These are phyloP conservation scores for Brachionus rubens DNA, from an alignment of 1,140 invertebrate species.

Conservation along the genomic window DNA sequence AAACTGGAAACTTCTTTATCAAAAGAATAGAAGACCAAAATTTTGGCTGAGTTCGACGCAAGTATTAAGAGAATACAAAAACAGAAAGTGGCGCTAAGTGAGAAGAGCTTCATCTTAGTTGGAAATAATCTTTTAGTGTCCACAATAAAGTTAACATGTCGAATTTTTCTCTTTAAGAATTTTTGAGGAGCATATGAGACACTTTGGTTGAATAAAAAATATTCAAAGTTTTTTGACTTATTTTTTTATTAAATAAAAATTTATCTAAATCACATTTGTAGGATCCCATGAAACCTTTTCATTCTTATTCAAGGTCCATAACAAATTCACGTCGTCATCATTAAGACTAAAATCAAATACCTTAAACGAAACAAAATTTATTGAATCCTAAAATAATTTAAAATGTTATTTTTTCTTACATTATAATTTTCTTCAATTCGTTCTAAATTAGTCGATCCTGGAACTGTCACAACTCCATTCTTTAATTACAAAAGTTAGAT, in stretches of 20 bases:
- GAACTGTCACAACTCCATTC: conserved; percentile 57
- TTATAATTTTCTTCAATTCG: conserved; percentile 54
- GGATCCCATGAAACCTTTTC: conserved; percentile 44
- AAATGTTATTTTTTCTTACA: conserved; percentile 50
- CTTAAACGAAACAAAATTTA: not conserved
- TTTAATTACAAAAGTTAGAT: conserved; percentile 48
- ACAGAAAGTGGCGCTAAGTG: too few species aligned
- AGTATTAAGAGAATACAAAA: too few species aligned
- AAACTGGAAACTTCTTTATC: too few species aligned
- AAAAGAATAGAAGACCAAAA: too few species aligned
- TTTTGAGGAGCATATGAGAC: too few species aligned
- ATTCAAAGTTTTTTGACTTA: too few species aligned
- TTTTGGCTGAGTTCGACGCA: too few species aligned
- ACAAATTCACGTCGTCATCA: not conserved
- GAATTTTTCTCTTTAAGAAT: too few species aligned
- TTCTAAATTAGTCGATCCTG: conserved; percentile 57
- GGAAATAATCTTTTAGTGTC: too few species aligned
- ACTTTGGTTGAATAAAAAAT: too few species aligned
- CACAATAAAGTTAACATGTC: too few species aligned
- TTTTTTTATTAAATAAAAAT: not conserved
- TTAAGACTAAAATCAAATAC: conserved; percentile 18
- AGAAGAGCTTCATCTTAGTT: too few species aligned
- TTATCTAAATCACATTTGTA: conserved; percentile 20
- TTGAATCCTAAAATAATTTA: not conserved
- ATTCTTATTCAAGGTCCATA: conserved; percentile 32